Percentiles rank a stretch among this genome's conserved stretches.
phyloP scores from a whole-genome alignment of 1,140 invertebrate genomes.

The Limonius californicus region DNA sequence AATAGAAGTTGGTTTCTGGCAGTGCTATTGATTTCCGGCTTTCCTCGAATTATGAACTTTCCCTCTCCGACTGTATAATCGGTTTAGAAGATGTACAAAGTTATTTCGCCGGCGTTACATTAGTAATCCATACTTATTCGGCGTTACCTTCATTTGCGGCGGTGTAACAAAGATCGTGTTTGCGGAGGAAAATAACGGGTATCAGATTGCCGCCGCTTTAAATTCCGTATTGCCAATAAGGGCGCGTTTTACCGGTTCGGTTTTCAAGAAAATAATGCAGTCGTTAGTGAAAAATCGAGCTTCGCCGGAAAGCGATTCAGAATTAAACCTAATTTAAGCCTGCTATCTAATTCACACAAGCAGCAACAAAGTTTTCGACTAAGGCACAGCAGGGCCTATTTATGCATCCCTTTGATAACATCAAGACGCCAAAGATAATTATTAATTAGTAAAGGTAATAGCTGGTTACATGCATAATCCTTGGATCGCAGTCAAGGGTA shows the following conservation, averaged over 20 bases:
- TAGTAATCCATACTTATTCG: background rate
- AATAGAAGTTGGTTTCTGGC: too few species aligned
- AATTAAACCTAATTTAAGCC: background rate
- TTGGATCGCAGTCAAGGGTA: background rate
- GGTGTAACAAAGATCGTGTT: too few species aligned
- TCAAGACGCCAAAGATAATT: constrained; percentile 12
- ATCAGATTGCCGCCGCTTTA: too few species aligned
- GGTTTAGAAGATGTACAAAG: background rate
- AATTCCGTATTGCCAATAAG: too few species aligned
- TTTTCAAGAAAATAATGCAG: background rate
- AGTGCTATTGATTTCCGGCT: background rate
- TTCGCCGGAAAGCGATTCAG: background rate
- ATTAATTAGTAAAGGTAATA: constrained; percentile 15
- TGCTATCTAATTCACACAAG: background rate
- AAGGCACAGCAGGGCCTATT: background rate
- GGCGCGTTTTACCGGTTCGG: background rate
- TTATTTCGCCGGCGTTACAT: background rate
- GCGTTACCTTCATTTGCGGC: too few species aligned
- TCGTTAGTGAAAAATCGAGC: too few species aligned
- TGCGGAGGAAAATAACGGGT: too few species aligned
- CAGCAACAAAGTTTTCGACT: background rate
- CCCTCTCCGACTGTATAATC: background rate
- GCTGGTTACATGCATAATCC: constrained; percentile 11
- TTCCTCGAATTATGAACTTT: background rate
- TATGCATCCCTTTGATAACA: constrained; percentile 10